Evolutionary conservation across 1,140 invertebrate species (phyloP), one percentile per base, ranked within the genome.

Genomic region (Zophobas morio): DNA sequence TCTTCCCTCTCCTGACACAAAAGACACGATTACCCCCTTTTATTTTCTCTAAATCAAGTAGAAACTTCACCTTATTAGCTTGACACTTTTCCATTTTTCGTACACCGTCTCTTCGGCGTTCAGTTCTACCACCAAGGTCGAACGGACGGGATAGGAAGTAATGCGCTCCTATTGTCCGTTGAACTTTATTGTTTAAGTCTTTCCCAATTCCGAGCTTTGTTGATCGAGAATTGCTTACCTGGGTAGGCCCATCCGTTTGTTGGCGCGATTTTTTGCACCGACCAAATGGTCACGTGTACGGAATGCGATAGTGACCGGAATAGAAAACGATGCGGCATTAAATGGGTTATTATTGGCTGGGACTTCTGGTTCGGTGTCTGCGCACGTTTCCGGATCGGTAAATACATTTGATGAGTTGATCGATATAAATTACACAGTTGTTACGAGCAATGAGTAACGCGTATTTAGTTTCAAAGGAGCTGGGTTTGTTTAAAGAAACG

Each of bases 81-180:
- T 20, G 20, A 20, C 20, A 20, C 20, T 20, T 20, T 20, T 20
- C 20, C 20, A 20, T 20, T 20, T 20, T 20, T 20, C 20, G 20
- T 20, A 20, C 20, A 20, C 20, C 20, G 20, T 20, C 20, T 20
- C 20, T 20, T 20, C 20, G 0, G 20, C 20, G 20, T 20, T 20
- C 71, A 73, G 71, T 73, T 73, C 71, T 49, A 73, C 71, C 56
- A 73, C 71, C 34, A 36, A 56, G 37, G 49, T 6, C 49, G 49
- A 6, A 20, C 20, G 3, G 2, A 20, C 6, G 6, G 37, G 20
- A 66, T 66, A 66, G 60, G 60, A 66, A 66, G 60, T 66, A 39
- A 42, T 37, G 37, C 33, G 39, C 2, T 51, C 37, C 60, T 20
- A 42, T 66, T 66, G 60, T 73, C 56, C 49, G 71, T 53, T 73